Evolutionary conservation across 2,113 vertebrate genomes (phyloP), one percentile per base, ranked within the genome.

Genomic region (Cyphomyrus discorhynchus): DNA sequence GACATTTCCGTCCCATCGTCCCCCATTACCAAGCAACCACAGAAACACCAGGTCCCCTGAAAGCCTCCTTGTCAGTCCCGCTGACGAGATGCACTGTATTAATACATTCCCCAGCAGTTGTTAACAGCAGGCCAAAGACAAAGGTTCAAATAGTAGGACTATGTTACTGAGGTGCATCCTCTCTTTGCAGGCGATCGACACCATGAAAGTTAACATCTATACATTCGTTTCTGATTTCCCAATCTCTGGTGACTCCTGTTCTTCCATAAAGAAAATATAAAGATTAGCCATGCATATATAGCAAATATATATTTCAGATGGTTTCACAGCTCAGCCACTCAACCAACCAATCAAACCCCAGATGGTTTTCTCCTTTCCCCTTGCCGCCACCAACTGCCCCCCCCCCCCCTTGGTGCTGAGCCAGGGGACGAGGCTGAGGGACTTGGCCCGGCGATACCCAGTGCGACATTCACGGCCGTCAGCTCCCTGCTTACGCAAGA

Each of bases 401-500:
- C 56, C 39, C 35, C 1, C 53, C 53, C 15, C 58, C 42, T 70
- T 88, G 58, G 62, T 70, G 53, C 42, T 15, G 24, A 74, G 56
- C 56, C 56, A 70, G 66, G 58, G 56, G 56, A 15, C 35, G 45
- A 42, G 62, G 13, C 24, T 31, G 4, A 47, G 87, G 42, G 87
- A 62, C n/a, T 49, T 9, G 42, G 87, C 45, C 62, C 9, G 46
- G 52, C 11, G 53, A 62, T 62, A 45, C 87, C 31, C 39, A 88
- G 53, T 58, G 86, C 31, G 86, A 88, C 86, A 58, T 42, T 88
- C 53, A 58, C 1, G 9, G 11, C 49, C 31, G 87, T 74, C 52
- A 15, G 35, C 87, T 74, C 39, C 42, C 35, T 49, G 53, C 35
- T 88, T 88, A 88, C 35, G 87, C 56, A 62, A 88, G 56, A 88